phyloP scores from a whole-genome alignment of 2,888 invertebrate species.

The Apamea epomidion region DNA sequence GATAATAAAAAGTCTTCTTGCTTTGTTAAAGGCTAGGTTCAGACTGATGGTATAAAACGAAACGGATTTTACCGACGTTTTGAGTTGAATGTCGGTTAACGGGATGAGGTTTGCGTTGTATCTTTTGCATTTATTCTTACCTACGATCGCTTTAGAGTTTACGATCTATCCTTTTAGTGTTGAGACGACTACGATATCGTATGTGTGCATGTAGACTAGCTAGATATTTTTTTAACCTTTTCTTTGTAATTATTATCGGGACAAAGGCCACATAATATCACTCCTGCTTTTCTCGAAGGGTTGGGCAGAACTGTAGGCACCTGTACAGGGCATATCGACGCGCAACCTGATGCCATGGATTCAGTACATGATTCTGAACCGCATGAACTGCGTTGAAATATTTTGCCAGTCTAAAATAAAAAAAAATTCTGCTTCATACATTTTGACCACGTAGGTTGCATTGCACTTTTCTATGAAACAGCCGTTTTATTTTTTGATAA shows the following conservation, averaged over 20 bases:
- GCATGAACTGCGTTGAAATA: too few relatives aligned
- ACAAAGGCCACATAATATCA: background rate
- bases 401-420: too few relatives aligned
- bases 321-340: too few relatives aligned
- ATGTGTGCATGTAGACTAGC: background rate
- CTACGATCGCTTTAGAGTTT: background rate
- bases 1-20: constrained; percentile 14
- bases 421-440: too few relatives aligned
- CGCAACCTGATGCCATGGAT: too few relatives aligned
- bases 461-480: too few relatives aligned
- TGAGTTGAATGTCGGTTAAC: constrained; percentile 39
- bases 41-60: background rate
- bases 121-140: constrained; percentile 21
- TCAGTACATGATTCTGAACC: too few relatives aligned
- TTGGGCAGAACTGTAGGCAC: too few relatives aligned
- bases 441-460: too few relatives aligned
- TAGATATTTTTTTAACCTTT: background rate
- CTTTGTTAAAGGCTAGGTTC: constrained; percentile 24
- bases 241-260: background rate
- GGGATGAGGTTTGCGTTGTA: constrained; percentile 12
- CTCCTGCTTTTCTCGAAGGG: too few relatives aligned
- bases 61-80: constrained; percentile 22
- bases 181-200: background rate
- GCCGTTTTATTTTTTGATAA: too few relatives aligned
- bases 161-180: background rate